phyloP scores from a whole-genome alignment of 2,888 invertebrate genomes.

The Lissocephala sabroskyi region DNA sequence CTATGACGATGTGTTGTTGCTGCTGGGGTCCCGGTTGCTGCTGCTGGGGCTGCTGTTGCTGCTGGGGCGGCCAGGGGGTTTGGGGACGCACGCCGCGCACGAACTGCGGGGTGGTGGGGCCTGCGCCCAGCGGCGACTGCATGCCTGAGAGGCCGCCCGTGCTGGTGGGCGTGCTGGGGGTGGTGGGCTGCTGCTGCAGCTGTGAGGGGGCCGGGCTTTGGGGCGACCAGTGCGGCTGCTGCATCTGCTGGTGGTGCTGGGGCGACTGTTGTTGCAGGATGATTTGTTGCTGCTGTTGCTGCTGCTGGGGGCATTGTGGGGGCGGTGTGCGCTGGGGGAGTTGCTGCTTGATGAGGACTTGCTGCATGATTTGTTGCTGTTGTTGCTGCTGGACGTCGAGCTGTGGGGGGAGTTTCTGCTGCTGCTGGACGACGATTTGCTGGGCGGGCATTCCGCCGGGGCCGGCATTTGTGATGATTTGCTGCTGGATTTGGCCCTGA shows the following conservation, averaged over 20 bases:
- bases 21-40: constrained; percentile 43
- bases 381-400: constrained; percentile 71
- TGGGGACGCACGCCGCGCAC: constrained; percentile 36
- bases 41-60: constrained; percentile 32
- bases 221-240: constrained; percentile 73
- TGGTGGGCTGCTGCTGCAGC: constrained; percentile 32
- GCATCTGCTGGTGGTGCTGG: constrained; percentile 59
- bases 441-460: constrained; percentile 43
- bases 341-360: constrained; percentile 71
- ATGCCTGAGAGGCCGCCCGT: constrained; percentile 38
- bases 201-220: constrained; percentile 46
- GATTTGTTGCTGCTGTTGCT: constrained; percentile 75
- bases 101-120: neutral
- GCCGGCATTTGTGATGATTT: constrained; percentile 32
- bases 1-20: constrained; percentile 46
- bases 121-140: constrained; percentile 44
- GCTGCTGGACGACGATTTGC: constrained; percentile 72
- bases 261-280: constrained; percentile 75
- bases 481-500: constrained; percentile 56
- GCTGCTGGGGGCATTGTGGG: constrained; percentile 60
- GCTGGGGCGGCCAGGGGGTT: constrained; percentile 29
- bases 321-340: constrained; percentile 66
- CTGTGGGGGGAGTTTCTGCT: constrained; percentile 64
- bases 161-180: constrained; percentile 48
- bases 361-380: constrained; percentile 70